A percentile compares a stretch with the other conserved stretches of the same genome.
Conservation (phyloP, 2,888 invertebrate species). For the Acanthosepion esculentum region DNA sequence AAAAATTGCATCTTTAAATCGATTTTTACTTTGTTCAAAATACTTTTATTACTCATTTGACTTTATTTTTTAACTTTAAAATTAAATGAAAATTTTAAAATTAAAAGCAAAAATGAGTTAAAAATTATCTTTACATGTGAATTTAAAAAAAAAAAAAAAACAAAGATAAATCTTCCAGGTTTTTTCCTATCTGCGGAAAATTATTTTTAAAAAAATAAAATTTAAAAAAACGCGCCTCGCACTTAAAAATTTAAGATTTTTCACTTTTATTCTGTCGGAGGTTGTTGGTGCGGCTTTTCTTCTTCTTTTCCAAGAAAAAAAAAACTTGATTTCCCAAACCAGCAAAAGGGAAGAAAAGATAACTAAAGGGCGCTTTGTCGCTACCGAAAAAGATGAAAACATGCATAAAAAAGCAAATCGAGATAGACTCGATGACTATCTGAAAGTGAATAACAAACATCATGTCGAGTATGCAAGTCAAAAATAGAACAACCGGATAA, state of each 20-base stretch:
- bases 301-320: not conserved
- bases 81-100: not conserved
- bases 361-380: constrained; percentile 20
- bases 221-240: not conserved
- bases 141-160: not conserved
- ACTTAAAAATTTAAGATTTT: not conserved
- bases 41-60: not conserved
- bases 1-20: not conserved
- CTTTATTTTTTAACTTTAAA: not conserved
- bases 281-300: not conserved
- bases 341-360: not conserved
- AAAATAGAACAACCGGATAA: not conserved
- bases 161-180: not conserved
- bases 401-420: not conserved
- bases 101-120: not conserved
- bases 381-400: constrained; percentile 21
- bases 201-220: not conserved
- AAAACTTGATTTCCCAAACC: not conserved
- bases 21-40: not conserved
- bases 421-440: not conserved
- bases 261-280: not conserved
- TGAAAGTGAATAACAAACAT: constrained; percentile 44
- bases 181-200: not conserved
- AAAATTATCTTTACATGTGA: not conserved
- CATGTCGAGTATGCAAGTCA: not conserved